These are phyloP conservation scores for Saccostrea cuccullata DNA, from an alignment of 1,140 invertebrate genomes.

Conservation along the genomic window DNA sequence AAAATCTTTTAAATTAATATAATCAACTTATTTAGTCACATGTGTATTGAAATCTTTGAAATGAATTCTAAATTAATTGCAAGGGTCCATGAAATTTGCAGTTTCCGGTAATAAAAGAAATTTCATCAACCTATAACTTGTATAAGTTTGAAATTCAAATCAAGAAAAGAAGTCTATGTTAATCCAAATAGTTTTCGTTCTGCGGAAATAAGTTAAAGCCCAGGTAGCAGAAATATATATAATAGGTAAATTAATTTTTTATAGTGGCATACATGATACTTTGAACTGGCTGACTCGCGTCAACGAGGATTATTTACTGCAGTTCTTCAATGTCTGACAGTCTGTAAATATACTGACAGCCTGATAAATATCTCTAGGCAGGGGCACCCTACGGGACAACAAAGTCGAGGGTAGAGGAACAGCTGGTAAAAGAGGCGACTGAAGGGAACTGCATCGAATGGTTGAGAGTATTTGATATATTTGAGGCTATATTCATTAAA, in stretches of 20 bases:
- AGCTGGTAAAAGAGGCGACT: background rate
- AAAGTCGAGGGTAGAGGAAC: background rate
- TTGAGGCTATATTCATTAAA: too few species aligned
- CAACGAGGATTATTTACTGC: slow-evolving; percentile 22
- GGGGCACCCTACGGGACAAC: background rate
- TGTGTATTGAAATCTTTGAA: too few species aligned
- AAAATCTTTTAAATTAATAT: too few species aligned
- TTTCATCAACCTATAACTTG: background rate
- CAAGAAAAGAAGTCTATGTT: background rate
- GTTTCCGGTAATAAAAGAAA: background rate
- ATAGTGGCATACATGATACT: background rate
- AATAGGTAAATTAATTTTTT: slow-evolving; percentile 30
- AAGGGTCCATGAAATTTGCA: background rate
- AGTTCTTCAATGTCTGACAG: slow-evolving; percentile 8
- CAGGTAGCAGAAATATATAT: background rate
- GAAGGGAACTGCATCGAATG: too few species aligned
- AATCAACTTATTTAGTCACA: too few species aligned
- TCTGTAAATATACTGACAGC: slow-evolving; percentile 18
- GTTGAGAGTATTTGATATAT: too few species aligned
- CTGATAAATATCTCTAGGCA: slow-evolving; percentile 21
- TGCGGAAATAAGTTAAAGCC: background rate
- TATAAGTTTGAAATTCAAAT: background rate
- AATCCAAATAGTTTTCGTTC: background rate
- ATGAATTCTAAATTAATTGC: too few species aligned
- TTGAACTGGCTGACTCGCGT: slow-evolving; percentile 28